Evolutionary conservation across 92 coral and sea anemone species (phyloP).

Genomic region (Phymanthus crucifer): DNA sequence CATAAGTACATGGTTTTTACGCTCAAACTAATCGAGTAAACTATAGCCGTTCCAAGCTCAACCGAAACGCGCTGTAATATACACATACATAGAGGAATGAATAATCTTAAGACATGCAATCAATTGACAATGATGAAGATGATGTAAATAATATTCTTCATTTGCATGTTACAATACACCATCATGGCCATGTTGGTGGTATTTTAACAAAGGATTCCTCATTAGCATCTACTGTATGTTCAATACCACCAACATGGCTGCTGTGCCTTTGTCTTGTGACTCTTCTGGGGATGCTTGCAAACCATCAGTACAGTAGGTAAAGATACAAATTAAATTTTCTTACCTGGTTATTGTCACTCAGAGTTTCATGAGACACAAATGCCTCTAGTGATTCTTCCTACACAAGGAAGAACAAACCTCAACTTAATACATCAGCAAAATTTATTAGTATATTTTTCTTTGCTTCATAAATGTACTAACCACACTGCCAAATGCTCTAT

Average conservation of each 20-base stretch:
- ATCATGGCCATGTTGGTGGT: no score
- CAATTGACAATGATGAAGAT: background rate
- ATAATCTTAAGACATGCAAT: background rate
- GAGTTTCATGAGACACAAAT: slow-evolving; percentile 78
- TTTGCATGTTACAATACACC: background rate
- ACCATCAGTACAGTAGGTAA: background rate
- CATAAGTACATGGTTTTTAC: no score
- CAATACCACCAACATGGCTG: no score
- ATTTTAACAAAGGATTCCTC: no score
- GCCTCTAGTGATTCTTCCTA: slow-evolving; percentile 77
- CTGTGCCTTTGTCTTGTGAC: no score
- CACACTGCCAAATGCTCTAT: slow-evolving; percentile 70
- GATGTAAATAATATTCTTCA: background rate
- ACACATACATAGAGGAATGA: no score
- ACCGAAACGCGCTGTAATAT: no score
- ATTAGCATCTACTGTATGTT: no score
- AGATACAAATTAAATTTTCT: background rate
- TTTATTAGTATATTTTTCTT: no score
- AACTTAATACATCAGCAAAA: background rate
- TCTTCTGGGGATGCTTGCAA: no score
- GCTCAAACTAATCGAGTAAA: no score
- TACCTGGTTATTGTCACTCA: slow-evolving; percentile 93
- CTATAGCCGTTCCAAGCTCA: no score
- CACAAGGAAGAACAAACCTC: background rate
- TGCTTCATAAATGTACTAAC: slow-evolving; percentile 43